Conservation (phyloP, 1,140 invertebrate species). For the Reticulitermes speratus region DNA sequence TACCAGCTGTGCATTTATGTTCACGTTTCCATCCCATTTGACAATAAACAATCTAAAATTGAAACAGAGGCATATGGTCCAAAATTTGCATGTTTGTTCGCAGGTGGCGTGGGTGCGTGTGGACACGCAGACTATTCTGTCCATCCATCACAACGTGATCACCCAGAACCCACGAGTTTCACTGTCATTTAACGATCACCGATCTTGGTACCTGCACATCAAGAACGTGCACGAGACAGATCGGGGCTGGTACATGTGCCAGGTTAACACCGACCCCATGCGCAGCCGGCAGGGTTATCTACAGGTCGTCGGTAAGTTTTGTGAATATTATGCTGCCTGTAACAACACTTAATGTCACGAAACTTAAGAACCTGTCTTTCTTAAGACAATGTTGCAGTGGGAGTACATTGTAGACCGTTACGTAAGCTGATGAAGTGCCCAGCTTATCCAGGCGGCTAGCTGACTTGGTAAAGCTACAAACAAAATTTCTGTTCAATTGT, state of each 20-base stretch:
- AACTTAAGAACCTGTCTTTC: too few species aligned
- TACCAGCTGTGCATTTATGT: too few species aligned
- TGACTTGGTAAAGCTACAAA: too few species aligned
- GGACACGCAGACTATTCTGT: slow-evolving; percentile 87
- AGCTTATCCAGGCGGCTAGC: too few species aligned
- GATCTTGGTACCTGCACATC: slow-evolving; percentile 85
- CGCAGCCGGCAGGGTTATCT: slow-evolving; percentile 78
- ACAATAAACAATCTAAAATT: too few species aligned
- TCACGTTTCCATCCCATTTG: too few species aligned
- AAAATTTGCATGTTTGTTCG: slow-evolving; percentile 37
- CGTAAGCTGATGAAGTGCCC: too few species aligned
- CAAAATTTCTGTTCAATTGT: too few species aligned
- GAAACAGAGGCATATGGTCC: too few species aligned
- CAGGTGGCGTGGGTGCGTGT: slow-evolving; percentile 90
- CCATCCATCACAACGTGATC: slow-evolving; percentile 86
- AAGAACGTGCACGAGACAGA: slow-evolving; percentile 77
- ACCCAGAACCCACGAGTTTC: slow-evolving; percentile 84
- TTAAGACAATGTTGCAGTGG: too few species aligned
- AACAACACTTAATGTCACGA: too few species aligned
- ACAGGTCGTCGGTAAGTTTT: slow-evolving; percentile 78
- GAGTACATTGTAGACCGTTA: too few species aligned
- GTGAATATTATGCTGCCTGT: background rate
- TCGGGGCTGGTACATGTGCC: slow-evolving; percentile 83
- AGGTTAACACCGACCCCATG: slow-evolving; percentile 86
- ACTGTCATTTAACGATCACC: slow-evolving; percentile 81